Conservation (phyloP, 92 coral and sea anemone species). For the Bergia sp. region DNA sequence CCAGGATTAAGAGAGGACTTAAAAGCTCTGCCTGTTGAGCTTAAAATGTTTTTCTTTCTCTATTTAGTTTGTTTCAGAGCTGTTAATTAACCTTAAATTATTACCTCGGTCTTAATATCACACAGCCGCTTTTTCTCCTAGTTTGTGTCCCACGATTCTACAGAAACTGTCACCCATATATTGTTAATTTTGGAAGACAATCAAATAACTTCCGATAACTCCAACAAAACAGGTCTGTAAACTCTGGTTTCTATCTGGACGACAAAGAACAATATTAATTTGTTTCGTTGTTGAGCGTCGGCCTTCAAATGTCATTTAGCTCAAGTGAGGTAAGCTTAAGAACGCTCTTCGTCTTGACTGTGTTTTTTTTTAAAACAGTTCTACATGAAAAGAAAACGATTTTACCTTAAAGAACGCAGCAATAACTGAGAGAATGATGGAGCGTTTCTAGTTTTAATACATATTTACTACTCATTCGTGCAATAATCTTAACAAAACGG, state of each 20-base stretch:
- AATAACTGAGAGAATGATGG: too few relatives aligned
- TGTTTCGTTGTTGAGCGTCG: not conserved
- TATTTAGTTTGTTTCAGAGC: slow-evolving; percentile 7
- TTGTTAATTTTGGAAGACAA: not conserved
- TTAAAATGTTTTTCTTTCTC: not conserved
- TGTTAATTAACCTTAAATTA: slow-evolving; percentile 12
- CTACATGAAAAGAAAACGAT: too few relatives aligned
- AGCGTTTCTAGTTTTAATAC: too few relatives aligned
- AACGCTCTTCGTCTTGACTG: not conserved
- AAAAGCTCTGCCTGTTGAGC: slow-evolving; percentile 10
- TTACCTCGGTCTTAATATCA: not conserved
- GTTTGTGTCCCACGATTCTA: slow-evolving; percentile 35
- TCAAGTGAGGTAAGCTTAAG: not conserved
- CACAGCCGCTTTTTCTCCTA: not conserved
- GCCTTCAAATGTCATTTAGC: not conserved
- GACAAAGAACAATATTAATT: slow-evolving; percentile 4
- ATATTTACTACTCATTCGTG: not conserved
- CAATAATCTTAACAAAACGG: not conserved
- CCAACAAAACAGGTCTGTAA: not conserved
- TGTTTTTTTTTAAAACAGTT: not conserved
- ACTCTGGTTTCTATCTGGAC: not conserved
- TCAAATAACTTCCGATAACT: not conserved
- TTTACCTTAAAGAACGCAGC: too few relatives aligned
- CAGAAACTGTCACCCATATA: slow-evolving; percentile 12
- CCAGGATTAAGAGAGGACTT: slow-evolving; percentile 28